Evolutionary conservation across 2,113 vertebrate species (phyloP), one percentile per base, ranked within the genome.

Genomic region (Melanerpes formicivorus): DNA sequence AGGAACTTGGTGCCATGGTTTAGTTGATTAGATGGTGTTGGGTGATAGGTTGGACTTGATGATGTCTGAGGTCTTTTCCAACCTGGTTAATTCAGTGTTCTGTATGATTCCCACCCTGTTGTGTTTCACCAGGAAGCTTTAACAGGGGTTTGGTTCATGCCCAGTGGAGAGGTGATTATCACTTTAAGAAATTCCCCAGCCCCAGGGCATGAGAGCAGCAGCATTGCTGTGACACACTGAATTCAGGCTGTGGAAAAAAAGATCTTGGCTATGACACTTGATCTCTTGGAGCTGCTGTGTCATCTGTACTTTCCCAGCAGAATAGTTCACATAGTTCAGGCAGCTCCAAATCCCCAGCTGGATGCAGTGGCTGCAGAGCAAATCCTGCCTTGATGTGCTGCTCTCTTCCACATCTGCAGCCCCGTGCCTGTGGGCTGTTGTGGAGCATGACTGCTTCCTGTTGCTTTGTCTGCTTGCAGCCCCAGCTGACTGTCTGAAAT

Each of bases 161-260:
- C 37, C 21, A 26, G 30, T 32, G 78, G 79, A 81, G 75, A 65
- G 3, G 55, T 73, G 66, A 7, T 54, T 86, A 29, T 30, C 1
- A 0, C 92, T 95, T 96, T 93, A 96, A 95, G 70, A 75, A 74
- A 89, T 70, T 87, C 83, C 65, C 14, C 48, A 44, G 63, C n/a
- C 44, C 4, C 19, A 5, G 71, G 80, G 70, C 84, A 84, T 84
- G 59, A 92, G 87, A 89, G 96, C 84, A 96, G 44, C 84, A 90
- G 77, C 1, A 3, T 23, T 59, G 77, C 80, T 64, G 82, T 59
- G 88, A 79, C 60, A 65, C 32, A 14, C 13, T 73, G 74, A 73
- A 87, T 79, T 73, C 74, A 59, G 85, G 46, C 78, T 63, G 67
- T 76, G 92, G 93, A 90, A 94, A 93, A 94, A 94, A 93, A 93